phyloP scores from a whole-genome alignment of 2,113 vertebrate genomes.

The Mola mola region DNA sequence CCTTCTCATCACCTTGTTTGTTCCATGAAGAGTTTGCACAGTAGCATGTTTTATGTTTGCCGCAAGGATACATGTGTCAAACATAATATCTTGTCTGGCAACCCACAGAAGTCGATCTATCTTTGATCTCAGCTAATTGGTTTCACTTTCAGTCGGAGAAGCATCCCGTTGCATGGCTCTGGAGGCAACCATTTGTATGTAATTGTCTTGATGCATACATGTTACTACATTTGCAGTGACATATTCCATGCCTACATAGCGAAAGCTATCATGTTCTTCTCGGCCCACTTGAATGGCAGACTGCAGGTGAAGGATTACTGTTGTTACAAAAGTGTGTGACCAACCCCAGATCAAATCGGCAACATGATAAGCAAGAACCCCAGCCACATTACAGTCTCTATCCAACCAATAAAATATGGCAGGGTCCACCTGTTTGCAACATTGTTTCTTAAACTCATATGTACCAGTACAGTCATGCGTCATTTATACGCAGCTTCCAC shows the following conservation, averaged over 20 bases:
- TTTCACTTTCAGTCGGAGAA: background rate
- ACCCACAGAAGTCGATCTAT: constrained; percentile 24
- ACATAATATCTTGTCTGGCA: constrained; percentile 5
- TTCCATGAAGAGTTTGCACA: constrained; percentile 20
- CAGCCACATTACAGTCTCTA: constrained; percentile 15
- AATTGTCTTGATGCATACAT: constrained; percentile 10
- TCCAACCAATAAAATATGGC: constrained; percentile 3
- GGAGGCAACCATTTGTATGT: background rate
- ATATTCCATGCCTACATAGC: constrained; percentile 7
- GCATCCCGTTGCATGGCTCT: background rate
- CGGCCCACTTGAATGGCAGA: constrained; percentile 17
- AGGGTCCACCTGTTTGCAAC: no score
- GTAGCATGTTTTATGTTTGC: constrained; percentile 15
- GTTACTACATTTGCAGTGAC: background rate
- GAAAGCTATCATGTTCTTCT: constrained; percentile 18
- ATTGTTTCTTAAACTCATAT: no score
- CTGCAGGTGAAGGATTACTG: background rate
- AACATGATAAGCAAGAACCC: constrained; percentile 36
- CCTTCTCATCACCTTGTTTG: constrained; percentile 28
- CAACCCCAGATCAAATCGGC: constrained; percentile 37
- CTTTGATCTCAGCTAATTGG: constrained; percentile 8
- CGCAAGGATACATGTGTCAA: constrained; percentile 14
- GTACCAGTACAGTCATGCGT: no score
- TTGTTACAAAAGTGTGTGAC: constrained; percentile 9
- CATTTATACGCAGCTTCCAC: no score